Percentiles rank a stretch among this genome's conserved stretches.
Evolutionary conservation across 2,797 vertebrate species (phyloP).

Genomic region (Myotis vivesi): DNA sequence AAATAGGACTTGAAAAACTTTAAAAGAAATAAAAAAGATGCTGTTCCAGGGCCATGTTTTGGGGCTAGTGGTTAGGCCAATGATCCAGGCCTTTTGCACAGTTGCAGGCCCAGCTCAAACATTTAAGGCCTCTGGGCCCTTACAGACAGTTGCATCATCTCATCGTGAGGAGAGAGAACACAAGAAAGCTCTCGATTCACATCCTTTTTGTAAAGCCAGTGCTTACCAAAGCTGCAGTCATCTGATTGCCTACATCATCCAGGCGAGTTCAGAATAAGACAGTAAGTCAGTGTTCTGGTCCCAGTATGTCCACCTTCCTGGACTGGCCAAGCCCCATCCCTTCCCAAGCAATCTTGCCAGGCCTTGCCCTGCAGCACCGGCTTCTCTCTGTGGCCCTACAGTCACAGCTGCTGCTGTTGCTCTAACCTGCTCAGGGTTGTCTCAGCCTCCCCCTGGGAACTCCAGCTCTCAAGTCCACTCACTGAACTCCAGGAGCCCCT

Average conservation of each 20-base stretch:
- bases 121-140: background rate
- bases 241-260: background rate
- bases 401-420: background rate
- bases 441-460: background rate
- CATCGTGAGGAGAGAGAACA: background rate
- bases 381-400: background rate
- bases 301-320: background rate
- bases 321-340: background rate
- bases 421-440: background rate
- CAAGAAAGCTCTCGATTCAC: background rate
- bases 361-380: background rate
- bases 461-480: background rate
- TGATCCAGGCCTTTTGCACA: background rate
- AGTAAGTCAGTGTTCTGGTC: background rate
- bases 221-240: background rate
- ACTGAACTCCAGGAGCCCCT: background rate
- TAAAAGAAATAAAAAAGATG: background rate
- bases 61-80: background rate
- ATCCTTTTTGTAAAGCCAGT: background rate
- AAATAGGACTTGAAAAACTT: background rate
- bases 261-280: background rate
- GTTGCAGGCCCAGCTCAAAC: background rate
- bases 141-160: background rate
- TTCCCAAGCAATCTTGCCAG: background rate
- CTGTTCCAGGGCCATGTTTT: background rate